Conservation (phyloP, 2,113 vertebrate species). For the Otocyon megalotis region DNA sequence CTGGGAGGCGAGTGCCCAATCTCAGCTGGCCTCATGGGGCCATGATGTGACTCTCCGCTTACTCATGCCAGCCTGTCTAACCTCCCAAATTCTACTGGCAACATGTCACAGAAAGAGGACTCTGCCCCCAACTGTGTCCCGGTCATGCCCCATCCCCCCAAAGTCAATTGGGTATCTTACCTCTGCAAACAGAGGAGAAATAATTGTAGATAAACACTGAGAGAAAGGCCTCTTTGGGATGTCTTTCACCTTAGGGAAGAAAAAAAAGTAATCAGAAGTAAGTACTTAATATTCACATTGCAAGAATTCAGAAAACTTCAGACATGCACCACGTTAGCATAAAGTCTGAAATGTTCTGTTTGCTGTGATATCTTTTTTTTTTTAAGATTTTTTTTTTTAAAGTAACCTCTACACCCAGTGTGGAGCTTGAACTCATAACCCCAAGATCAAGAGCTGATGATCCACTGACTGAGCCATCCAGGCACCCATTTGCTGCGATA, state of each 20-base stretch:
- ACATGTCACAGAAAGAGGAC: accelerated
- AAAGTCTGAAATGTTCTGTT: no score
- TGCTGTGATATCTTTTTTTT: not conserved
- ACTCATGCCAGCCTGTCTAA: accelerated
- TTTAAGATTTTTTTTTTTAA: not conserved
- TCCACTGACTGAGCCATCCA: no score
- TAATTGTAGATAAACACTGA: constrained; percentile 95
- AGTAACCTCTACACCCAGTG: not conserved
- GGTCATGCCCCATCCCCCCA: accelerated
- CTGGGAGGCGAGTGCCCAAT: not conserved
- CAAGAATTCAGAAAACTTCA: no score
- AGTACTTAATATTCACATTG: not conserved
- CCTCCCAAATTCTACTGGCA: no score
- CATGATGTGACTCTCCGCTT: accelerated
- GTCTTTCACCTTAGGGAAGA: constrained; percentile 87
- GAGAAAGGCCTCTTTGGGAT: constrained; percentile 93
- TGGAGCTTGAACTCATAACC: not conserved
- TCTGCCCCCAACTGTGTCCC: accelerated
- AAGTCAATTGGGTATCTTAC: constrained; percentile 84
- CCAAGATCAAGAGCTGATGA: not conserved
- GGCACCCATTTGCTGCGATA: accelerated
- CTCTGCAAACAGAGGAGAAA: constrained; percentile 96
- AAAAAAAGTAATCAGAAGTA: constrained; percentile 46
- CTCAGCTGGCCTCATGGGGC: accelerated
- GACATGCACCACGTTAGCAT: not conserved